These are phyloP conservation scores for Aspiorhynchus laticeps DNA, from an alignment of 2,113 vertebrate species.

Conservation along the genomic window DNA sequence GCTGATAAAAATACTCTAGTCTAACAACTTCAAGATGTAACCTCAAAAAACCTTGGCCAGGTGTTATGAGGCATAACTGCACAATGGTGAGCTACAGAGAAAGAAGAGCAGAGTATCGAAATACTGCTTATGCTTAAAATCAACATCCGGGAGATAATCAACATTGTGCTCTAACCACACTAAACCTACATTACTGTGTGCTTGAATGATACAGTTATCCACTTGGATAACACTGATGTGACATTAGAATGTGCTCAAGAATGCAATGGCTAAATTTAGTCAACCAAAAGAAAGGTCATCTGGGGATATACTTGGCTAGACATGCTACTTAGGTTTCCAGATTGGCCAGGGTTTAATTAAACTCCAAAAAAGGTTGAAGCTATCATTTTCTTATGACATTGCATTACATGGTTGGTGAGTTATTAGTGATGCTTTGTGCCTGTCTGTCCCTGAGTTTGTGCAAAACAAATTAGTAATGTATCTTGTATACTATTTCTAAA, in stretches of 20 bases:
- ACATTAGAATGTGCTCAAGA: not conserved
- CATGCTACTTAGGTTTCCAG: conserved; percentile 9
- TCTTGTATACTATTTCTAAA: not conserved
- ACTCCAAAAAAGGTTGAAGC: not conserved
- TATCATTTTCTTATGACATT: conserved; percentile 5
- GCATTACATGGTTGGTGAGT: not conserved
- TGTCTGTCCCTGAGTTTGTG: not conserved
- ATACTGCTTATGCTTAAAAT: not conserved
- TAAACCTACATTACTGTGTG: not conserved
- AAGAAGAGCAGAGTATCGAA: not conserved
- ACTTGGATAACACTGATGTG: not conserved
- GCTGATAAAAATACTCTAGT: not conserved
- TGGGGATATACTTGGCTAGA: not conserved
- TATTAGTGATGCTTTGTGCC: not conserved
- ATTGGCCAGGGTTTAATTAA: conserved; percentile 22
- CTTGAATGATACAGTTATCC: not conserved
- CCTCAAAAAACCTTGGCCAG: not conserved
- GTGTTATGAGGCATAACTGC: not conserved
- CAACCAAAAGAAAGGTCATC: conserved; percentile 17
- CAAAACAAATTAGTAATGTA: not conserved
- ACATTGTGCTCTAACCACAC: not conserved
- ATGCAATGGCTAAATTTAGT: not conserved
- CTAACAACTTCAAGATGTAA: not conserved
- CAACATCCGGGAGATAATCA: not conserved
- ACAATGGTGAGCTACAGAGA: not conserved